phyloP scores from a whole-genome alignment of 2,888 invertebrate genomes.

The Poecilobothrus nobilitatus region DNA sequence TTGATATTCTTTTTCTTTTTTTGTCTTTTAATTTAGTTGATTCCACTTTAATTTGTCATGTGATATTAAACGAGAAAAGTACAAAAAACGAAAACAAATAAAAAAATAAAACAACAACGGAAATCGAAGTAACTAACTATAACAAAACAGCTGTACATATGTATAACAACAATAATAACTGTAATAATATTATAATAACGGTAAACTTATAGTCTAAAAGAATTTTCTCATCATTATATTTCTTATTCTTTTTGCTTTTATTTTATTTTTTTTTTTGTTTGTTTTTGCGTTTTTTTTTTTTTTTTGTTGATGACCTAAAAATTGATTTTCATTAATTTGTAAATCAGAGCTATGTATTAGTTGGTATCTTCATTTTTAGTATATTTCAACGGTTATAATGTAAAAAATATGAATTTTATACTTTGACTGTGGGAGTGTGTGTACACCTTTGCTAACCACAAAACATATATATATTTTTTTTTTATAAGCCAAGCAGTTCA shows the following conservation, averaged over 20 bases:
- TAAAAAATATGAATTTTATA: too few relatives aligned
- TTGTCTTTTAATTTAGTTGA: neutral
- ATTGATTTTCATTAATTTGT: neutral
- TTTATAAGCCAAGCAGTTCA: too few relatives aligned
- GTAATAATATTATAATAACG: neutral
- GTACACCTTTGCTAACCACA: too few relatives aligned
- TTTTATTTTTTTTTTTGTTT: neutral
- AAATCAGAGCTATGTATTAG: too few relatives aligned
- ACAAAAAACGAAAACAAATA: too few relatives aligned
- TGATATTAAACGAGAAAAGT: too few relatives aligned
- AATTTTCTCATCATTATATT: neutral
- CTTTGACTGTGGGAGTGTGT: too few relatives aligned
- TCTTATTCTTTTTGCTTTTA: neutral
- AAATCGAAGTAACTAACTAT: neutral
- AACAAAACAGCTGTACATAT: neutral
- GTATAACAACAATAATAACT: neutral
- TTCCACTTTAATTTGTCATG: too few relatives aligned
- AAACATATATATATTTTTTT: too few relatives aligned
- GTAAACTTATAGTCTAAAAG: neutral
- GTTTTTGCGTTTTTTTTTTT: neutral
- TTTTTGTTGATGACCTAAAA: conserved; percentile 1
- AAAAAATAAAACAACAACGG: neutral
- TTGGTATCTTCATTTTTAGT: too few relatives aligned
- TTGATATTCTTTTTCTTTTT: neutral
- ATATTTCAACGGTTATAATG: too few relatives aligned